A percentile compares a stretch with the other conserved stretches of the same genome.
phyloP scores from a whole-genome alignment of 2,888 invertebrate species.

The Protonemura montana region DNA sequence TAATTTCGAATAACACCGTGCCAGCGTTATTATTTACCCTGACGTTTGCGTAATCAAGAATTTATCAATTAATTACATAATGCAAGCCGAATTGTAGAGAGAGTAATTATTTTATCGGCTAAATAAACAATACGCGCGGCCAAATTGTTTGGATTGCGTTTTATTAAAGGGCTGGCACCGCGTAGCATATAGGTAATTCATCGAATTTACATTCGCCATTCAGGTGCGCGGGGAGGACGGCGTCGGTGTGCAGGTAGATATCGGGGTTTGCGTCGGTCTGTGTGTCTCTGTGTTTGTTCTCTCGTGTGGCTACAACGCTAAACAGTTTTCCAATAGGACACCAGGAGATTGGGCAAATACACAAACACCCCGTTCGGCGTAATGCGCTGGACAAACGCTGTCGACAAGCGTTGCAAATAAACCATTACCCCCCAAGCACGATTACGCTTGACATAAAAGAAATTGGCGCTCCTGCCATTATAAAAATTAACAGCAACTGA shows the following conservation, averaged over 20 bases:
- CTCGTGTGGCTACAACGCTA: background rate
- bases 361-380: background rate
- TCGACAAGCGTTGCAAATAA: background rate
- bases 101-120: background rate
- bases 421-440: background rate
- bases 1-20: background rate
- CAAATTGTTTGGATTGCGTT: background rate
- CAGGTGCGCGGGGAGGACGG: background rate
- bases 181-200: background rate
- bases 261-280: background rate
- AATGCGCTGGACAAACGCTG: background rate
- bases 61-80: conserved; percentile 1
- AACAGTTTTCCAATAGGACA: background rate
- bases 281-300: background rate
- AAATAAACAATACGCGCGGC: background rate
- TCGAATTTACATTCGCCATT: background rate
- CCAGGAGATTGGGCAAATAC: too few species aligned
- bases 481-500: too few species aligned
- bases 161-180: background rate
- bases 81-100: background rate
- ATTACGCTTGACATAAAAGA: background rate
- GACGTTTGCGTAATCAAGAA: background rate
- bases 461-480: too few species aligned
- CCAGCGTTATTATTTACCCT: background rate
- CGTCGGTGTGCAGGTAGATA: too few species aligned